Evolutionary conservation across 2,888 invertebrate species (phyloP).

Genomic region (Tethea ocularis): DNA sequence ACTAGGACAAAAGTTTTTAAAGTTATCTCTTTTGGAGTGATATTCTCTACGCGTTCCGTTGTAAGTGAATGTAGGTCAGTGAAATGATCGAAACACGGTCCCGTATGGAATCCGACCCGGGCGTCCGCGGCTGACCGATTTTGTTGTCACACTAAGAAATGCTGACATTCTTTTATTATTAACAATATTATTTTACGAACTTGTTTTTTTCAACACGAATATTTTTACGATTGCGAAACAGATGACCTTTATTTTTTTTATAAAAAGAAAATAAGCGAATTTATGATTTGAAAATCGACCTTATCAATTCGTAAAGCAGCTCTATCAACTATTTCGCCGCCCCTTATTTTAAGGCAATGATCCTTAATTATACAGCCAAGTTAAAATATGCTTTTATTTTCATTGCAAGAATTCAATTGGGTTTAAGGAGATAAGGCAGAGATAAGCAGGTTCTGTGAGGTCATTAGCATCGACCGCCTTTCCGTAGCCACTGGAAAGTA

Average conservation of each 20-base stretch:
- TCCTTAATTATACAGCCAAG: conserved; percentile 9
- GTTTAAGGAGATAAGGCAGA: conserved; percentile 40
- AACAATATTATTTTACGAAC: conserved; percentile 23
- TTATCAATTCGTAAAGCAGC: too few relatives aligned
- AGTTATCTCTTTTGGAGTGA: conserved; percentile 8
- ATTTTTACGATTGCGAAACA: conserved; percentile 19
- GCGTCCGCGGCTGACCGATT: conserved; percentile 71
- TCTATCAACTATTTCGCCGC: neutral
- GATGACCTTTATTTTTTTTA: neutral
- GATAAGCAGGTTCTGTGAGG: conserved; percentile 51
- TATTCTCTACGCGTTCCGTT: conserved; percentile 37
- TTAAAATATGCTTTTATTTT: conserved; percentile 5
- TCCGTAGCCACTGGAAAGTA: conserved; percentile 24
- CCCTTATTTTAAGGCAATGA: neutral
- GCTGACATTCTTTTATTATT: conserved; percentile 62
- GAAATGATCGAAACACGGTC: conserved; percentile 80
- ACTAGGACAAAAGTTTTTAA: conserved; percentile 40
- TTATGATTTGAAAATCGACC: too few relatives aligned
- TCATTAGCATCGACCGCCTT: conserved; percentile 44
- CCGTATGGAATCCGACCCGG: conserved; percentile 76
- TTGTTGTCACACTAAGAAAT: conserved; percentile 60
- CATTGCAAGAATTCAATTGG: conserved; percentile 20
- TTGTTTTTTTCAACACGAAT: conserved; percentile 25
- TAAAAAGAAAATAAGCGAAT: neutral
- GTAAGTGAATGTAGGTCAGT: conserved; percentile 76